Evolutionary conservation across 2,888 invertebrate genomes (phyloP), one percentile per base, ranked within the genome.

Genomic region (Desoria tigrina): DNA sequence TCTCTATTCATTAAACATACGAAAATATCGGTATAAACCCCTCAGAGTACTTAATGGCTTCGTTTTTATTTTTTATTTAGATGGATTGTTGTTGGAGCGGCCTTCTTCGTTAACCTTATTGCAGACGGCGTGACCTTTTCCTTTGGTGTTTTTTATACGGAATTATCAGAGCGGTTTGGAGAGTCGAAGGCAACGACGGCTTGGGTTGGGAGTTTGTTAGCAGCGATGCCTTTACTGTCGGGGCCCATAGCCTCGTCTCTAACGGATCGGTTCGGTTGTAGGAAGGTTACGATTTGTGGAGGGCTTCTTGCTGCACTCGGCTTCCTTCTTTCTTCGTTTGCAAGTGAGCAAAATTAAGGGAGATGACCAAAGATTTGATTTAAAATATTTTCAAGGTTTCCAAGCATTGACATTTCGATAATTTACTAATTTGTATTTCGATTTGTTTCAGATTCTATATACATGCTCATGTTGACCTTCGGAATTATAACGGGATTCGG

Each of bases 51-150:
- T 39, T 39, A 39, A 39, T 39, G 9, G 26, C 21, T 9, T 53
- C 24, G 11, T 53, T 14, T 49, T 18, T 49, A 18, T 7, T 49
- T 49, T 21, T 7, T 58, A 54, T 39, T 6, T 89, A 94, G 94
- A 4, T 95, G 94, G 94, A 89, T 94, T 32, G 86, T 95, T 58
- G 94, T 94, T 0, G 87, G 89, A 68, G 92, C 92, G 26, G 88
- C 92, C 0, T 94, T 95, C 79, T 84, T 93, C 82, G 89, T 93
- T 71, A 93, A 93, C 79, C 84, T 93, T 70, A 92, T 95, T 77
- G 92, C 92, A 45, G 95, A 95, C 79, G 95, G 95, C 2, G 88
- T 94, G 74, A 92, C 92, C 0, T 93, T 94, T 82, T 91, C 91
- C 72, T 94, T 94, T 80, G 95, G 95, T 62, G 89, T 94, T 3